Evolutionary conservation across 2,797 vertebrate species (phyloP).

Genomic region (Stomatorhinus walkeri): DNA sequence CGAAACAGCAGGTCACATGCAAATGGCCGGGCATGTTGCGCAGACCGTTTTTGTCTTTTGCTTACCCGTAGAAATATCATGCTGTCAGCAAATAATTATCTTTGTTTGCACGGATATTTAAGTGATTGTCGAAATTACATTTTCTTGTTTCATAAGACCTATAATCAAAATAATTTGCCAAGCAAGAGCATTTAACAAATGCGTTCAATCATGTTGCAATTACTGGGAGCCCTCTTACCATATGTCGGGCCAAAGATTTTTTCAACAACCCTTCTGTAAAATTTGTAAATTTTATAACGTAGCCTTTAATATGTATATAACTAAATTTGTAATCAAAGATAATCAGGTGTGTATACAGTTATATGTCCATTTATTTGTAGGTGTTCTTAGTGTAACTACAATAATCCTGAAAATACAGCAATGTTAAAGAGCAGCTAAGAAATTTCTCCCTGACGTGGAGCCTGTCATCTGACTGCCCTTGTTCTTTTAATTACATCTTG

Average conservation of each 20-base stretch:
- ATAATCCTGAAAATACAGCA: constrained; percentile 2
- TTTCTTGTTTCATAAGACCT: not conserved
- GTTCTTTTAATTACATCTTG: constrained; percentile 64
- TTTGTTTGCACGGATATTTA: not conserved
- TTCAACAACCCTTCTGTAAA: not conserved
- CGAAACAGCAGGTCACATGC: not conserved
- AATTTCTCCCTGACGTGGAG: constrained; percentile 28
- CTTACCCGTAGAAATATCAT: not conserved
- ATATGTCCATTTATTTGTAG: not conserved
- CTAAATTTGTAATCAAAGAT: not conserved
- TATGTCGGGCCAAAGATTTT: not conserved
- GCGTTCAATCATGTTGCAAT: not conserved
- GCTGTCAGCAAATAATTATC: not conserved
- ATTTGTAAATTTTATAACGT: not conserved
- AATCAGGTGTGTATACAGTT: not conserved
- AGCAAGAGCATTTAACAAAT: not conserved
- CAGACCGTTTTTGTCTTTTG: not conserved
- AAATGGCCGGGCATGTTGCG: not conserved
- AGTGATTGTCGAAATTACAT: not conserved
- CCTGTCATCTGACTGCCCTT: constrained; percentile 48
- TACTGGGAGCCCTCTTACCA: not conserved
- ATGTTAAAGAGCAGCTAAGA: constrained; percentile 14
- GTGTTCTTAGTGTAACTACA: not conserved
- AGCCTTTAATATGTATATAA: not conserved
- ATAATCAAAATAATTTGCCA: not conserved